Evolutionary conservation across 2,113 vertebrate species (phyloP).

Genomic region (Barnardius zonarius): DNA sequence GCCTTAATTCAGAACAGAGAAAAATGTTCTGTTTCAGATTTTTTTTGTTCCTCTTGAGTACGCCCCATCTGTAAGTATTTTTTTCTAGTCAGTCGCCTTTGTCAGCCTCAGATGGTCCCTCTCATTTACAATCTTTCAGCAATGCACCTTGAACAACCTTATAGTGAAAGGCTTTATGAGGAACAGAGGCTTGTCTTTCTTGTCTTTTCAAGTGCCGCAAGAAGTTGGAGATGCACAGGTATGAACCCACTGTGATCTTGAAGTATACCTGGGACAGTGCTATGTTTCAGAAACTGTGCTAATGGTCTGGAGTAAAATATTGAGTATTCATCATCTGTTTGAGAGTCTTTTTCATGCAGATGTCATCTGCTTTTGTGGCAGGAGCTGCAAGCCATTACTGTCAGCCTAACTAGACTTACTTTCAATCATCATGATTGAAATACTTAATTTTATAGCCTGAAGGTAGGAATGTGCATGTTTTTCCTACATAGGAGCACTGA

Average conservation of each 20-base stretch:
- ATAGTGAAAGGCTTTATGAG: neutral
- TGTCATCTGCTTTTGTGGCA: neutral
- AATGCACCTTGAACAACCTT: neutral
- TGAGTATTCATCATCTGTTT: neutral
- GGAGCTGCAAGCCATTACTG: neutral
- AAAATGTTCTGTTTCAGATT: neutral
- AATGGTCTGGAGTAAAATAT: neutral
- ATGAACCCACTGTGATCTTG: neutral
- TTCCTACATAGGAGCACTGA: neutral
- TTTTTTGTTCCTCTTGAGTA: neutral
- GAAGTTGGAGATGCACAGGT: neutral
- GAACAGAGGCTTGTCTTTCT: neutral
- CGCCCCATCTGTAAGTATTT: fast-evolving
- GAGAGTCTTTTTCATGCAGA: neutral
- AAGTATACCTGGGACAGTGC: neutral
- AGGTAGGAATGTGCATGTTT: neutral
- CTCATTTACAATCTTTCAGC: neutral
- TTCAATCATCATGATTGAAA: neutral
- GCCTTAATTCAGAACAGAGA: neutral
- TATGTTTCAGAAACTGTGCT: neutral
- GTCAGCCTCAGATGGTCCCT: neutral
- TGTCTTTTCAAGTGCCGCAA: neutral
- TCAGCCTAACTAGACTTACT: neutral
- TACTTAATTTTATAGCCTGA: neutral
- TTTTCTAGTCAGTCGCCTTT: neutral